These are phyloP conservation scores for Copidosoma floridanum DNA, from an alignment of 1,140 invertebrate species.

Conservation along the genomic window DNA sequence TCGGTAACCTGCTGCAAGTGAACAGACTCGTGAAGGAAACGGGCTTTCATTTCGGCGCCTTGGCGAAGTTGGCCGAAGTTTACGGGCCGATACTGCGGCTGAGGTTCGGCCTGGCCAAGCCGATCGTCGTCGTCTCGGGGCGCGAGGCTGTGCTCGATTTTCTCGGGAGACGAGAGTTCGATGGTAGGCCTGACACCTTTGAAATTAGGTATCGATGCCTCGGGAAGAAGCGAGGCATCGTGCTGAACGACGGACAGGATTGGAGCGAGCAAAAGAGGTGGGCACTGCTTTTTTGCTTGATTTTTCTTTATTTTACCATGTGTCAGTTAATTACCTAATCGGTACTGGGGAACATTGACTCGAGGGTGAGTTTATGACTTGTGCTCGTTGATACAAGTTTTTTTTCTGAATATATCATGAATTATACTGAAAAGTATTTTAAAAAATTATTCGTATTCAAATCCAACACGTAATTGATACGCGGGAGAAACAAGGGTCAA, in stretches of 20 bases:
- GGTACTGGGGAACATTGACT: no score
- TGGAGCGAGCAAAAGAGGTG: slow-evolving; percentile 53
- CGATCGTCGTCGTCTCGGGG: slow-evolving; percentile 46
- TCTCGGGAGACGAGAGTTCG: slow-evolving; percentile 43
- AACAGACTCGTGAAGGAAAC: slow-evolving; percentile 41
- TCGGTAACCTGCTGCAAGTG: slow-evolving; percentile 48
- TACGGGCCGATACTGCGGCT: slow-evolving; percentile 49
- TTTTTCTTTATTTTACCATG: slow-evolving; percentile 5
- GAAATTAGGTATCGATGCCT: slow-evolving; percentile 38
- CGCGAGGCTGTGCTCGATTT: slow-evolving; percentile 44
- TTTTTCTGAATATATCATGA: no score
- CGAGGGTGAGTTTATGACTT: no score
- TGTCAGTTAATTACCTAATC: no score
- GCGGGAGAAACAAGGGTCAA: no score
- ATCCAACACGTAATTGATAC: no score
- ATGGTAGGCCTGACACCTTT: slow-evolving; percentile 46
- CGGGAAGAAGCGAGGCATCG: slow-evolving; percentile 39
- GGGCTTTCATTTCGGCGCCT: slow-evolving; percentile 38
- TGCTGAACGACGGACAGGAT: slow-evolving; percentile 48
- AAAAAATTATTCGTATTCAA: no score
- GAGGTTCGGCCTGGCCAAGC: slow-evolving; percentile 36
- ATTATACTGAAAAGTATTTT: no score
- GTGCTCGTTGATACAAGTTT: no score
- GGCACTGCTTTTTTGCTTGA: neutral
- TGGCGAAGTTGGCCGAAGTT: slow-evolving; percentile 37